Base-by-base conservation (phyloP, 53 echinoderm and acorn worm genomes). In the Crossaster papposus region DNA sequence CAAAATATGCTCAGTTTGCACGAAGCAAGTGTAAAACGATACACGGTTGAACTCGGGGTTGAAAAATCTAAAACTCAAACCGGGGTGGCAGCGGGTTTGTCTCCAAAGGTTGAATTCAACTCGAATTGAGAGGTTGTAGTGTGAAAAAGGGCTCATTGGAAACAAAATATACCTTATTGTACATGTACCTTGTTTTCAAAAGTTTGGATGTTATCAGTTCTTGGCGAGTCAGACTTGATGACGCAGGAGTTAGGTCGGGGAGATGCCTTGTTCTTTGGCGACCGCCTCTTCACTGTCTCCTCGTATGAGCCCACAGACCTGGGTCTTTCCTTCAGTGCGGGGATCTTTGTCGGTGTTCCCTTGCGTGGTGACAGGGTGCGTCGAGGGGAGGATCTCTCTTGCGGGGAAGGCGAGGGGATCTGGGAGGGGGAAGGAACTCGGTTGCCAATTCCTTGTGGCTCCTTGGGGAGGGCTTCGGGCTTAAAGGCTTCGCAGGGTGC, bases 401-500 rank as follows among this genome's bases (percentile, higher is more conserved):
- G 64, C 51, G 84, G 84, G 51, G 84, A 83, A 30, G 72, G 58
- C 34, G 83, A 51, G 1, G 44, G 71, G 14, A 30, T 38, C 44
- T 70, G 51, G 70, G 65, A 65, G 26, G 84, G 84, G 84, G 84
- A 83, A 71, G 84, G 20, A 71, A 28, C 44, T 51, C 84, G 50
- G 64, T 82, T 65, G 14, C 65, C 8, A 0, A 30, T 36, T 1
- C 51, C 84, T 14, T 72, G 84, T 36, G 84, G 51, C 20, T 83
- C 84, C 71, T 72, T 72, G n/a, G 51, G 71, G 30, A 51, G 52
- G 71, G 84, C 51, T 26, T 83, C 72, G 11, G 84, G 84, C 13
- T 83, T 83, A 32, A 83, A 83, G 18, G 84, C 72, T 51, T 83
- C 84, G 30, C 84, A 83, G 30, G 84, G 84, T 14, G 84, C 84